Conservation (phyloP, 2,888 invertebrate species). For the Hydrotaea diabolus region DNA sequence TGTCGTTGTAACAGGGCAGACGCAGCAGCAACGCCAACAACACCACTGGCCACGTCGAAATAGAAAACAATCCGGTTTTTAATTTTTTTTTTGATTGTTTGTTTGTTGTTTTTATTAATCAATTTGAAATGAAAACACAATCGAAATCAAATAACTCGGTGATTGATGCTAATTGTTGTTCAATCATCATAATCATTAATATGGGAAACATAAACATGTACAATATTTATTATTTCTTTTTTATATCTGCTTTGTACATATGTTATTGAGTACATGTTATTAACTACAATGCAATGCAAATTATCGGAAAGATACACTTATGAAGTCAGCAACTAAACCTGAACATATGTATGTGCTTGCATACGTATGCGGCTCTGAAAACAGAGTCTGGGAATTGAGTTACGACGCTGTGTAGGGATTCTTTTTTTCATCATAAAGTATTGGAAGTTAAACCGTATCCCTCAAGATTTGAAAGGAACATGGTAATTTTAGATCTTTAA, state of each 20-base stretch:
- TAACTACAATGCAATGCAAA: constrained; percentile 10
- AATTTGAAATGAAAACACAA: constrained; percentile 33
- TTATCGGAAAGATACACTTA: not conserved
- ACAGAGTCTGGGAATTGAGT: too few relatives aligned
- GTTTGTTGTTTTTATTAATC: constrained; percentile 41
- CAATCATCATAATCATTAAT: constrained; percentile 53
- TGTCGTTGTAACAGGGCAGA: constrained; percentile 11
- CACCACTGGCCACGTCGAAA: not conserved
- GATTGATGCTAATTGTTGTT: constrained; percentile 59
- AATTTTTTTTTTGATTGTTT: constrained; percentile 8
- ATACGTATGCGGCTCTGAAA: too few relatives aligned
- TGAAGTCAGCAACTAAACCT: too few relatives aligned
- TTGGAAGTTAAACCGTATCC: too few relatives aligned
- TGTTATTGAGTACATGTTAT: not conserved
- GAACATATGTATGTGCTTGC: too few relatives aligned
- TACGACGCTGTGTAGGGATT: too few relatives aligned
- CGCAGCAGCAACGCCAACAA: not conserved
- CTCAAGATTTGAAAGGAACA: too few relatives aligned
- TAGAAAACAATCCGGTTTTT: constrained; percentile 16
- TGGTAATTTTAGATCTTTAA: too few relatives aligned
- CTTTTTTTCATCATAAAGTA: too few relatives aligned
- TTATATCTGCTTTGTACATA: not conserved
- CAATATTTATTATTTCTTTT: not conserved
- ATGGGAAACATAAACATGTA: constrained; percentile 31
- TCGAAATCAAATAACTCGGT: constrained; percentile 30